Conservation (phyloP, 1,140 invertebrate genomes). For the Drosophila littoralis region DNA sequence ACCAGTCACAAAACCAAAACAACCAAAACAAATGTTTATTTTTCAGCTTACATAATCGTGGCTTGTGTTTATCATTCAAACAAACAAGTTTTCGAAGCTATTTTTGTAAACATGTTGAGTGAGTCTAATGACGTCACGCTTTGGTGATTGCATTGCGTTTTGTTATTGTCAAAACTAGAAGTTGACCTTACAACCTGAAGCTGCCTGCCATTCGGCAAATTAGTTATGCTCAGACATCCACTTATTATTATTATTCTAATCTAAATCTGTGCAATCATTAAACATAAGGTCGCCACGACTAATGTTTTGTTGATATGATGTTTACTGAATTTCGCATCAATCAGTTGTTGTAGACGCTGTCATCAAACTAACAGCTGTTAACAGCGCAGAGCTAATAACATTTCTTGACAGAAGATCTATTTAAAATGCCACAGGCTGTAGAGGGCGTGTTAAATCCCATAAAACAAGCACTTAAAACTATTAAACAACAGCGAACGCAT, state of each 20-base stretch:
- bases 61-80: conserved; percentile 31
- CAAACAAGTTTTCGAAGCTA: conserved; percentile 56
- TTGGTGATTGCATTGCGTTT: conserved; percentile 60
- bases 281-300: conserved; percentile 14
- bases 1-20: conserved; percentile 47
- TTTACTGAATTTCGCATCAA: background rate
- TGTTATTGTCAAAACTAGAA: conserved; percentile 48
- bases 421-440: background rate
- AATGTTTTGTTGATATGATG: background rate
- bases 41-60: conserved; percentile 62
- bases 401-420: conserved; percentile 10
- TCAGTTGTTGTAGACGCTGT: conserved; percentile 8
- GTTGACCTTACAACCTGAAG: conserved; percentile 62
- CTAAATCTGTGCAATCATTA: conserved; percentile 9
- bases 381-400: conserved; percentile 10
- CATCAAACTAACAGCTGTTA: conserved; percentile 25
- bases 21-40: conserved; percentile 65
- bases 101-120: conserved; percentile 33
- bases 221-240: conserved; percentile 48
- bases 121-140: conserved; percentile 68
- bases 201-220: conserved; percentile 47
- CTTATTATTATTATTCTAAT: conserved; percentile 22
- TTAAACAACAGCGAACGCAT: conserved; percentile 36
- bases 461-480: conserved; percentile 46
- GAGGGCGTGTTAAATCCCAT: conserved; percentile 11